These are phyloP conservation scores for Spodoptera frugiperda DNA, from an alignment of 1,140 invertebrate genomes.

Conservation along the genomic window DNA sequence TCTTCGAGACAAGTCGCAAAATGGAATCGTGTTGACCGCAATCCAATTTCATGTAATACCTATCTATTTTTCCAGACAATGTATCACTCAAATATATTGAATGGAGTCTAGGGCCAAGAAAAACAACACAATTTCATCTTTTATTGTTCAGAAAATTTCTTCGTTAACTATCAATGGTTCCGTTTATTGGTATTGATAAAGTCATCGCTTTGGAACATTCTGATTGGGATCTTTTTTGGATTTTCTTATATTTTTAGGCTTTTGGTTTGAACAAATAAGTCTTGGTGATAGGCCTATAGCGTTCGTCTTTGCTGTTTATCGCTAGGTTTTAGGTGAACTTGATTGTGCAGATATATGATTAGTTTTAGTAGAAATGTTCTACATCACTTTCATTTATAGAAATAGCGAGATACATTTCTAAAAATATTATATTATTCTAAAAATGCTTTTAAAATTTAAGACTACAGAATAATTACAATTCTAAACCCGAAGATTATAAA, in stretches of 20 bases:
- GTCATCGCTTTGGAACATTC: background rate
- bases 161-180: slow-evolving; percentile 12
- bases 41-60: slow-evolving; percentile 29
- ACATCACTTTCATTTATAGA: no score
- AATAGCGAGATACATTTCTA: no score
- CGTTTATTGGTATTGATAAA: slow-evolving; percentile 27
- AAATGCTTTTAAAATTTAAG: no score
- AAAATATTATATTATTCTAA: no score
- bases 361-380: no score
- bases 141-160: slow-evolving; percentile 15
- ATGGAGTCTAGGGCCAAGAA: slow-evolving; percentile 16
- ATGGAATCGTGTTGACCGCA: slow-evolving; percentile 20
- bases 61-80: slow-evolving; percentile 35
- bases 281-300: no score
- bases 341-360: no score
- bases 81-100: slow-evolving; percentile 40
- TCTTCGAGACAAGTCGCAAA: background rate
- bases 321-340: no score
- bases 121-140: slow-evolving; percentile 36
- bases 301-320: no score
- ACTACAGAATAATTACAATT: no score
- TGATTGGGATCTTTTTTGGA: background rate
- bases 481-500: no score
- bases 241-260: background rate
- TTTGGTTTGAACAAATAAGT: background rate